Base-by-base conservation (phyloP, 92 coral and sea anemone genomes). In the Diadumene lineata region DNA sequence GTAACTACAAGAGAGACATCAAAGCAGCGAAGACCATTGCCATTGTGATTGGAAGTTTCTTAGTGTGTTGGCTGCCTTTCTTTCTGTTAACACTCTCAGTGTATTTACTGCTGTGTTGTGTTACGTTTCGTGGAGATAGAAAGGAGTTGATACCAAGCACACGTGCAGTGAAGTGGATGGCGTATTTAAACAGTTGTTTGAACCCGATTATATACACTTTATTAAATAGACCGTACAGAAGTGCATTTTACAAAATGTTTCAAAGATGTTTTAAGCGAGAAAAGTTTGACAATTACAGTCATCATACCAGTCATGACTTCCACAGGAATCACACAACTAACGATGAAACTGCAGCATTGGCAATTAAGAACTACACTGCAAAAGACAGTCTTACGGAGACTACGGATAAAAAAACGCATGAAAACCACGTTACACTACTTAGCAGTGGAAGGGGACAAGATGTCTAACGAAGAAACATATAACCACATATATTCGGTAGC, bases 11-110 rank as follows among this genome's bases (percentile, higher is more conserved):
- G 23, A 85, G 78, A 23, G 98, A 94, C 63, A 76, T 94, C 65
- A 94, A 94, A 74, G 98, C 98, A 16, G 88, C 97, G 8, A 94
- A 94, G 75, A 94, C 98, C 24, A 92, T 94, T 28, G 98, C 97
- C 15, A 92, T 94, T 24, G 97, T 94, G 13, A 86, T 94, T 44
- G 98, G 98, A 1, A 90, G 96, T 0, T 94, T 86, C 58, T 78
- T 92, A 22, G 50, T 92, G 30, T 94, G 98, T 63, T 94, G 97
- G 88, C 86, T 88, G 73, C 98, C 98, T 10, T 85, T 85, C 33
- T 83, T 92, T 48, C 84, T 70, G 50, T 44, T 66, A 24, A 53
- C 63, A n/a, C 55, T 77, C 2, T 65, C 74, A 1, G 70, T 67
- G 10, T 77, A 77, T 43, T 48, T 77, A 4, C 61, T 61, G 10